phyloP scores from a whole-genome alignment of 2,113 vertebrate genomes.

The Xiphophorus hellerii region DNA sequence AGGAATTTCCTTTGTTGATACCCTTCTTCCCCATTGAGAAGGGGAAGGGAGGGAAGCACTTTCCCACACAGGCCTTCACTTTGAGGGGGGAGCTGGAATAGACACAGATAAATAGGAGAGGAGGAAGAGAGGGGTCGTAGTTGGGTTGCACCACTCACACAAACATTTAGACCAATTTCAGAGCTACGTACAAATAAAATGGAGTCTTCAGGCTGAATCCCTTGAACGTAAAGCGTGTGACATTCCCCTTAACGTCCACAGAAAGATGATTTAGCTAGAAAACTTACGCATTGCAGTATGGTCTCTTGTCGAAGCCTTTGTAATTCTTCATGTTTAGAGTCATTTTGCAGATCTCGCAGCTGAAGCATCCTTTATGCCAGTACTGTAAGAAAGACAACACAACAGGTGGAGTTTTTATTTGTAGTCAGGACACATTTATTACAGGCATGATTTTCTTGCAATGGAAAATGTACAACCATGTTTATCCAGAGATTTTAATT shows the following conservation, averaged over 20 bases:
- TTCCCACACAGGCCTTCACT: constrained; percentile 70
- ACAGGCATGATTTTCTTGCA: too few relatives aligned
- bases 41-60: constrained; percentile 45
- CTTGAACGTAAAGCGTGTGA: constrained; percentile 6
- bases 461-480: too few relatives aligned
- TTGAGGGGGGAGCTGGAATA: constrained; percentile 41
- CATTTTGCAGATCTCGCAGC: constrained; percentile 99
- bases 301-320: constrained; percentile 98
- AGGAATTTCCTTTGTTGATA: constrained; percentile 79
- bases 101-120: constrained; percentile 56
- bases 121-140: constrained; percentile 46
- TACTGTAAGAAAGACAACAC: constrained; percentile 80
- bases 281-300: constrained; percentile 99
- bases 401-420: not conserved
- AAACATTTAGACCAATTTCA: constrained; percentile 46
- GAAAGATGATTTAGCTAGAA: constrained; percentile 56
- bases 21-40: not conserved
- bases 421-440: too few relatives aligned
- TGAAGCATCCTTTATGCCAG: constrained; percentile 99
- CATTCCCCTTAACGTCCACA: constrained; percentile 14
- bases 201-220: constrained; percentile 19
- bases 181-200: constrained; percentile 45
- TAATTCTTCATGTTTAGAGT: constrained; percentile 99
- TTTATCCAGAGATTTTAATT: too few relatives aligned
- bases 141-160: constrained; percentile 51